Percentiles rank a stretch among this genome's conserved stretches.
These are phyloP conservation scores for Eonycteris spelaea DNA, from an alignment of 2,113 vertebrate genomes.

Conservation along the genomic window DNA sequence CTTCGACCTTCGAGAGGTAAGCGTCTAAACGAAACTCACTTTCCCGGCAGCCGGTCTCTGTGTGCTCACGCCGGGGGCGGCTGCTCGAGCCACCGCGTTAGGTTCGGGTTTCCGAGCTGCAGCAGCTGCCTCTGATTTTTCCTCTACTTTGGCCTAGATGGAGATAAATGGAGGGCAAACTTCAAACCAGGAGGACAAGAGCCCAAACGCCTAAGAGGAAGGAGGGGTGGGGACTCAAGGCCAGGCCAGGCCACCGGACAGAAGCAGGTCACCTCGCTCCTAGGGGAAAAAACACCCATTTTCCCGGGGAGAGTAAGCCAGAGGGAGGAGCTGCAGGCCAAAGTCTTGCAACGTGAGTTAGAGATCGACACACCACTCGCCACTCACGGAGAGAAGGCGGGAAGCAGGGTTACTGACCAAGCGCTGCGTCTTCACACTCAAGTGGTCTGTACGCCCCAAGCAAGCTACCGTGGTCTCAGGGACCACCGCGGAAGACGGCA, in stretches of 20 bases:
- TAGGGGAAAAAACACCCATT: not conserved
- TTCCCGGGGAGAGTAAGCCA: not conserved
- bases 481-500: not conserved
- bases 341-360: not conserved
- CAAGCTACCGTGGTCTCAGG: not conserved
- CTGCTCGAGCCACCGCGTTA: slow-evolving; percentile 76
- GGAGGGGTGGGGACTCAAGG: not conserved
- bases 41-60: slow-evolving; percentile 86
- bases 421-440: not conserved
- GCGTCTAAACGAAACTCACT: slow-evolving; percentile 85
- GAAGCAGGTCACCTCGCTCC: not conserved
- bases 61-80: slow-evolving; percentile 77
- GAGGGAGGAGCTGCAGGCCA: not conserved
- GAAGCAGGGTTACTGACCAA: not conserved
- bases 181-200: slow-evolving; percentile 72
- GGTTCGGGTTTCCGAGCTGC: slow-evolving; percentile 81
- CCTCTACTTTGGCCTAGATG: slow-evolving; percentile 87
- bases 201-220: slow-evolving; percentile 8
- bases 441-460: not conserved
- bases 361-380: not conserved
- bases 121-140: slow-evolving; percentile 81
- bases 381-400: not conserved
- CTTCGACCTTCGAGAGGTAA: slow-evolving; percentile 73
- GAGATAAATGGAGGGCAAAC: slow-evolving; percentile 82
- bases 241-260: not conserved